Evolutionary conservation across 1,140 invertebrate species (phyloP).

Genomic region (Leucophenga varia): DNA sequence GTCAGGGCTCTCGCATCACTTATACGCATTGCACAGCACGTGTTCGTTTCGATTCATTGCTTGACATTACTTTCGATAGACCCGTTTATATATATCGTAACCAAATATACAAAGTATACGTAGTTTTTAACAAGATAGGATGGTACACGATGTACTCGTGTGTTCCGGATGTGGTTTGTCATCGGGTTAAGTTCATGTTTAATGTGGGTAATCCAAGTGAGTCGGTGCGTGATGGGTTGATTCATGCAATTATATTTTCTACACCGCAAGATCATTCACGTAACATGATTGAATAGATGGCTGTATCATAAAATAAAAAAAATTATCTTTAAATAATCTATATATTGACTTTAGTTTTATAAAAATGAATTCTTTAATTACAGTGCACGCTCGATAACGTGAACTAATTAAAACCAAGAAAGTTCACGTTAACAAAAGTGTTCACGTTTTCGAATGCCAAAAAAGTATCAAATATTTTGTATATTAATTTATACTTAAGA

Average conservation of each 20-base stretch:
- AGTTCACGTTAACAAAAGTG: too few species aligned
- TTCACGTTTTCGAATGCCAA: too few species aligned
- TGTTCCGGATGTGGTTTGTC: constrained; percentile 62
- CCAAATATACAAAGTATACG: constrained; percentile 76
- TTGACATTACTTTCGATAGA: constrained; percentile 77
- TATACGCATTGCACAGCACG: constrained; percentile 78
- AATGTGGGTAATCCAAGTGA: constrained; percentile 68
- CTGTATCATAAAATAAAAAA: too few species aligned
- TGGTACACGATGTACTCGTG: constrained; percentile 75
- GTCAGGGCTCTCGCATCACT: constrained; percentile 72
- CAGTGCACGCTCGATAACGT: too few species aligned
- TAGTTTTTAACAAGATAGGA: constrained; percentile 77
- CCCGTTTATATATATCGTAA: constrained; percentile 73
- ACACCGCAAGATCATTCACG: constrained; percentile 44
- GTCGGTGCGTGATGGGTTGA: constrained; percentile 70
- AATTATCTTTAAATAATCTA: too few species aligned
- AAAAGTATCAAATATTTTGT: too few species aligned
- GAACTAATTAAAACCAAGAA: too few species aligned
- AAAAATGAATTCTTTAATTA: too few species aligned
- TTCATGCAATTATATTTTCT: constrained; percentile 73
- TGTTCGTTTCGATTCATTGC: constrained; percentile 66
- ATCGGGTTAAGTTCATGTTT: constrained; percentile 73
- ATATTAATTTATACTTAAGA: too few species aligned
- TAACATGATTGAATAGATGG: constrained; percentile 36
- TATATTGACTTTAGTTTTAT: too few species aligned